Evolutionary conservation across 2,113 vertebrate genomes (phyloP).

Genomic region (Lepus americanus): DNA sequence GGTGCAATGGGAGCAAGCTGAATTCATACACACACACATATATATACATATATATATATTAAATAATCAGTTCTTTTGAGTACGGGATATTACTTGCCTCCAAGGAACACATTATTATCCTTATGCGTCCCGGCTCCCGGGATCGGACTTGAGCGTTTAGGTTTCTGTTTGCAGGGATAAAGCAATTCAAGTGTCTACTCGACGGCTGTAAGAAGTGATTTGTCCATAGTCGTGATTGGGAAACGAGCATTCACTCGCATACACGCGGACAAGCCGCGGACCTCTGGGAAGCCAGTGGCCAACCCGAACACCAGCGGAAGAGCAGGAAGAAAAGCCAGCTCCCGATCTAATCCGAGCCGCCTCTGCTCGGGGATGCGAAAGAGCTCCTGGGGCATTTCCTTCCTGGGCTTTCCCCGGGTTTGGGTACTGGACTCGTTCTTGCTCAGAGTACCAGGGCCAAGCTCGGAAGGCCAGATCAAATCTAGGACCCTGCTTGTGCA

Average conservation of each 20-base stretch:
- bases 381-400: accelerated
- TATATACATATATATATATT: no score
- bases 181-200: slow-evolving; percentile 90
- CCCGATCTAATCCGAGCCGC: accelerated
- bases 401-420: not conserved
- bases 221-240: slow-evolving; percentile 88
- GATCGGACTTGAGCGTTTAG: not conserved
- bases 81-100: slow-evolving; percentile 60
- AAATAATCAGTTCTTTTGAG: slow-evolving; percentile 71
- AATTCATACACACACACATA: not conserved
- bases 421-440: not conserved
- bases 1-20: not conserved
- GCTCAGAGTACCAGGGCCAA: not conserved
- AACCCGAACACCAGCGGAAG: slow-evolving; percentile 87
- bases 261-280: slow-evolving; percentile 87
- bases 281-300: slow-evolving; percentile 89
- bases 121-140: not conserved
- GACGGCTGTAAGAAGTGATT: slow-evolving; percentile 88
- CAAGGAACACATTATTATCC: slow-evolving; percentile 54
- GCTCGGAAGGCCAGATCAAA: not conserved
- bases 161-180: slow-evolving; percentile 84
- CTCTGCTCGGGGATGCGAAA: accelerated
- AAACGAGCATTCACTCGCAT: slow-evolving; percentile 87
- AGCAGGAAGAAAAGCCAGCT: slow-evolving; percentile 87
- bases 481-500: accelerated